Percentiles rank a stretch among this genome's conserved stretches.
phyloP scores from a whole-genome alignment of 2,113 vertebrate genomes.

The Apteryx mantelli region DNA sequence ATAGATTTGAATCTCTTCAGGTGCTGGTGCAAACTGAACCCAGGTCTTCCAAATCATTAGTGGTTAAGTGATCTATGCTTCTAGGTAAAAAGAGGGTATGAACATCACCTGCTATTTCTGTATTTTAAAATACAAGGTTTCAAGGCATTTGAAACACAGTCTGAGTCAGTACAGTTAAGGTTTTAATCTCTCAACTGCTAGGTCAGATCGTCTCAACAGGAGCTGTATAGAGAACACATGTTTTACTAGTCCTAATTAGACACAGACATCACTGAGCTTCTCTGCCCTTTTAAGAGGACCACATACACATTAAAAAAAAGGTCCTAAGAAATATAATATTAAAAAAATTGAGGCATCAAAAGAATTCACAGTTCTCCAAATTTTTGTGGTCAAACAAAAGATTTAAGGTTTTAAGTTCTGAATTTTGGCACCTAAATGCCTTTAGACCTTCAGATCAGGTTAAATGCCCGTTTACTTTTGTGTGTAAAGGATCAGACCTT shows the following conservation, averaged over 20 bases:
- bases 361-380: not conserved
- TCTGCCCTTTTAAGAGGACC: not conserved
- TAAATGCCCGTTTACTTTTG: not conserved
- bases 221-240: rapidly evolving
- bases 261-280: not conserved
- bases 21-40: not conserved
- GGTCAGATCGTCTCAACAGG: not conserved
- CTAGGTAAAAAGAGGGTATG: not conserved
- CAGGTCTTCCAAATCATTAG: conserved; percentile 16
- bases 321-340: not conserved
- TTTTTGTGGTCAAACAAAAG: not conserved
- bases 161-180: not conserved
- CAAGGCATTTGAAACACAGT: not conserved
- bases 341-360: not conserved
- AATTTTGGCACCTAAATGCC: not conserved
- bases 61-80: not conserved
- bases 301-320: not conserved
- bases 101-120: not conserved
- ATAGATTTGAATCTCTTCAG: not conserved
- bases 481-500: not conserved
- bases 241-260: not conserved
- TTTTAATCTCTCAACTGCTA: not conserved
- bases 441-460: not conserved
- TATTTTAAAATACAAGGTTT: not conserved
- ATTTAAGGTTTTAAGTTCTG: not conserved